Evolutionary conservation across 2,888 invertebrate genomes (phyloP).

Genomic region (Aquatica leii): DNA sequence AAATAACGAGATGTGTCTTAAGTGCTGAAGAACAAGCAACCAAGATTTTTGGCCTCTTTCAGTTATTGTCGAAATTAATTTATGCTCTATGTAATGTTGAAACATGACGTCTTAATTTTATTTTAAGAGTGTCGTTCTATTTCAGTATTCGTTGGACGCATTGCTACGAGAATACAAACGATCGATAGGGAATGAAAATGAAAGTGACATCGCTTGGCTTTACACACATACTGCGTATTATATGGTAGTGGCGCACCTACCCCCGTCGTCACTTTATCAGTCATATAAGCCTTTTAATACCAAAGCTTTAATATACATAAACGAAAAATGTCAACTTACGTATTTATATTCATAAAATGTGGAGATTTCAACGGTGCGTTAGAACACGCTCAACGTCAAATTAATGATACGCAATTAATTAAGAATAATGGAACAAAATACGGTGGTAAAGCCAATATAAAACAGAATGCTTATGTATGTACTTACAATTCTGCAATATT

Average conservation of each 20-base stretch:
- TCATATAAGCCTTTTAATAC: constrained; percentile 8
- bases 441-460: not conserved
- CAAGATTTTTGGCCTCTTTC: too few relatives aligned
- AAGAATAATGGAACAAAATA: too few relatives aligned
- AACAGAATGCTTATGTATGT: not conserved
- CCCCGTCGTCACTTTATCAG: constrained; percentile 8
- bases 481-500: constrained; percentile 8
- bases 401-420: not conserved
- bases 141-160: constrained; percentile 22
- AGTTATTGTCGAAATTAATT: too few relatives aligned
- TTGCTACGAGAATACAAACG: constrained; percentile 19
- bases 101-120: too few relatives aligned
- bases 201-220: constrained; percentile 39
- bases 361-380: constrained; percentile 13
- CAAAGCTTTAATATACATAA: not conserved
- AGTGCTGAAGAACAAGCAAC: too few relatives aligned
- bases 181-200: constrained; percentile 41
- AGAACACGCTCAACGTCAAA: not conserved
- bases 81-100: too few relatives aligned
- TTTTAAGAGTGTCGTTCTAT: constrained; percentile 5
- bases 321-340: not conserved
- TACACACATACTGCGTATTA: constrained; percentile 31
- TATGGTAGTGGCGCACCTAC: constrained; percentile 24
- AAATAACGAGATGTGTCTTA: too few relatives aligned
- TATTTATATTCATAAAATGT: not conserved